Conservation (phyloP, 2,888 invertebrate genomes). For the Antheraea yamamai region DNA sequence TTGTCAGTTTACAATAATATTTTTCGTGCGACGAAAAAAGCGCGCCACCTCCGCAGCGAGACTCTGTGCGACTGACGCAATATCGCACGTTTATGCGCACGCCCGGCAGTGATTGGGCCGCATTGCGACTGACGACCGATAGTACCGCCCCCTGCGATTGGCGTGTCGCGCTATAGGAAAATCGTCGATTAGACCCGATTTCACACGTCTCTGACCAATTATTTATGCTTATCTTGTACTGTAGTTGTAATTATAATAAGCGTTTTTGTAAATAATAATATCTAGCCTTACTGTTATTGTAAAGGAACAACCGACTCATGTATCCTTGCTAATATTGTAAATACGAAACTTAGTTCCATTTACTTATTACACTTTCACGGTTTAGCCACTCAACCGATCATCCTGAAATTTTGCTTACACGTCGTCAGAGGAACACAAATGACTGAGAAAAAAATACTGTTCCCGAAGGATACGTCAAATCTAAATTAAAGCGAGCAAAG, state of each 20-base stretch:
- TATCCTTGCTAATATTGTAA: too few species aligned
- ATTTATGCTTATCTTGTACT: constrained; percentile 9
- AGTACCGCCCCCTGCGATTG: constrained; percentile 54
- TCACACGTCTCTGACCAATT: constrained; percentile 8
- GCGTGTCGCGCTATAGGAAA: constrained; percentile 18
- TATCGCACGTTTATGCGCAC: constrained; percentile 40
- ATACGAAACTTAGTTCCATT: too few species aligned
- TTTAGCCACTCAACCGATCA: too few species aligned
- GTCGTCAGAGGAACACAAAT: too few species aligned
- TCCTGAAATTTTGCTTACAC: too few species aligned
- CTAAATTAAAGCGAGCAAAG: too few species aligned
- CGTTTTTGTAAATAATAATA: not conserved
- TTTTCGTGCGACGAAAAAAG: constrained; percentile 49
- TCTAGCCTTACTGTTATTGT: not conserved
- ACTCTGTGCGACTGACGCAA: constrained; percentile 52
- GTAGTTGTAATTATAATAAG: not conserved
- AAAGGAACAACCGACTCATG: not conserved
- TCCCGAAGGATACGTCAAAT: too few species aligned
- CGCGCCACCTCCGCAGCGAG: constrained; percentile 44
- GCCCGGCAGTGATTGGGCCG: constrained; percentile 41
- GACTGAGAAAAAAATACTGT: too few species aligned
- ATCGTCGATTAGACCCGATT: constrained; percentile 14
- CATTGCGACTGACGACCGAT: constrained; percentile 41
- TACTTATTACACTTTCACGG: too few species aligned
- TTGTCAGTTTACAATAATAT: not conserved